Evolutionary conservation across 2,888 invertebrate genomes (phyloP), one percentile per base, ranked within the genome.

Genomic region (Campaea margaritaria): DNA sequence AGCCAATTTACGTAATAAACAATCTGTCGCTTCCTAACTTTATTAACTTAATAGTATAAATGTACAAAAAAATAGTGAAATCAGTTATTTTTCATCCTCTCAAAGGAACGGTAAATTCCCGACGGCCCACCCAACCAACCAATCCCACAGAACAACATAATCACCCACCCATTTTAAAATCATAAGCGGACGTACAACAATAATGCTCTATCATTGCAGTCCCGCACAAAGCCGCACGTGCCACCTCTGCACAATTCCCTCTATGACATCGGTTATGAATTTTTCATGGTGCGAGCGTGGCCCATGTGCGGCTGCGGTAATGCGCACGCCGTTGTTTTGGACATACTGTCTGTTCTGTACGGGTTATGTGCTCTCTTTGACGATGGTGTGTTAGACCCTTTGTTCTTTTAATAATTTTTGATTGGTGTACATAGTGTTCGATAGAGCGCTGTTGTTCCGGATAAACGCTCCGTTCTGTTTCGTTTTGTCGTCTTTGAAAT

Each of bases 231-330:
- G 48, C n/a, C 28, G 54, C 54, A 59, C 34, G 46, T 64, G 50
- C 47, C 42, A 38, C 49, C 16, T 58, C 54, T 73, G 71, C 58
- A 44, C 46, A 34, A 12, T 13, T 27, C 78, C 68, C 13, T 85
- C 84, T 85, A 63, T 83, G 85, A 46, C 56, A 70, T 75, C 65
- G 66, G 82, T 80, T 86, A 88, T 88, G 87, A 88, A 88, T 88
- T 85, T 88, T 88, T 87, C 88, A 88, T 86, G 73, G 74, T 75
- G 73, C 74, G 78, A 70, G 76, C 68, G 73, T 69, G 78, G 75
- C 75, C 78, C 85, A 81, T 82, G 82, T 82, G 81, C 78, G 75
- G 52, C 58, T 69, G 72, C 73, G 74, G 79, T 85, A 84, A 86
- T 85, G 80, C 77, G 73, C 74, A 67, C 72, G 67, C 70, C 76